Base-by-base conservation (phyloP, 2,113 vertebrate genomes). In the Emydura subglobosa region DNA sequence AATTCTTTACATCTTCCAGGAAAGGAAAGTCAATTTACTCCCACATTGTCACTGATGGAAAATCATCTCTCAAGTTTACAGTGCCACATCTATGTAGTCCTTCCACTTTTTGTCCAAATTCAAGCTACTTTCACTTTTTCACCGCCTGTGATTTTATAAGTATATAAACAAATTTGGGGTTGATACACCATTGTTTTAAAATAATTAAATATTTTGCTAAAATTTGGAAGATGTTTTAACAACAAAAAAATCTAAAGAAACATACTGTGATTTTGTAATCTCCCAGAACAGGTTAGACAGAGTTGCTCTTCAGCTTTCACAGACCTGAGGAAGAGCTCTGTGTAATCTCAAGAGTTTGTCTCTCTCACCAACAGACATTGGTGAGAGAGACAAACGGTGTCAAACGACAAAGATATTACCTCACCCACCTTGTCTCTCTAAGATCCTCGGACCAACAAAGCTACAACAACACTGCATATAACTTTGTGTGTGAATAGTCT, bases 21-120 rank as follows among this genome's bases (percentile, higher is more conserved):
- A 55, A 95, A 74, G 61, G 5, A 82, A 87, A 91, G 94, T 92
- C 55, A 91, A 29, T 87, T 96, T 53, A 27, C 8, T 91, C 24
- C 21, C 81, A 25, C 54, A 84, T 3, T 39, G 10, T 47, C 6
- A 10, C 51, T 59, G 82, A 78, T 86, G 53, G 50, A 10, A 61
- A 93, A 96, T 90, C 25, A 31, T 54, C 3, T 94, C 8, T 54
- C 39, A 84, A 83, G 79, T 42, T 78, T 96, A 17, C 50, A 3
- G 5, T 34, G 82, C 54, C 5, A 68, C 80, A 42, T 50, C 49
- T 82, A 12, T 79, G 4, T 25, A 92, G n/a, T 82, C n/a, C 68
- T 92, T 50, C 57, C 84, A 4, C 1, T 89, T 88, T 57, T 68
- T 19, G 4, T 42, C 79, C 68, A 49, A 55, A 82, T 90, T 95